Evolutionary conservation across 2,113 vertebrate species (phyloP), one percentile per base, ranked within the genome.

Genomic region (Spermophilus dauricus): DNA sequence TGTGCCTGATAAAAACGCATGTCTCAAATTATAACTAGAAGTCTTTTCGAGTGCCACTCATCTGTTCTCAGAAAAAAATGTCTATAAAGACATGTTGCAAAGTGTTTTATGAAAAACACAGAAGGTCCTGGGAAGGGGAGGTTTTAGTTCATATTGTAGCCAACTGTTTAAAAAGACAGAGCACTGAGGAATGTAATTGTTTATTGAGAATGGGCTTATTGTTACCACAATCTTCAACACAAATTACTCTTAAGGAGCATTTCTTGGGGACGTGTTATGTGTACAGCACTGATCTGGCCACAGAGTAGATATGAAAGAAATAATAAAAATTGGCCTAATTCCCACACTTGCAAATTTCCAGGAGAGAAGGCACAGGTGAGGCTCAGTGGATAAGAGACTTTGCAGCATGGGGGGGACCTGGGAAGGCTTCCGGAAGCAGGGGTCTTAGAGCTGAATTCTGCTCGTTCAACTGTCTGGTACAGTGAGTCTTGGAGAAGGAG

Each of bases 51-150:
- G 51, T 17, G 32, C 2, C 14, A 48, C 24, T 86, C 53, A 70
- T 93, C 32, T 80, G 53, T 95, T 89, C 72, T 84, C 32, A 32
- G 95, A 39, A 93, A 97, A 96, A 96, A 94, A 76, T 32, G 30
- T 76, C 39, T 1, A 48, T 8, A 53, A 61, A 94, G 30, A n/a
- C 81, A 39, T 32, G 10, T 39, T 45, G 37, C 4, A 18, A 72
- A 86, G 42, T 61, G n/a, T 78, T 94, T 95, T 63, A 37, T 56
- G 81, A 51, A 82, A 95, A 92, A 70, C 24, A 39, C 53, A 80
- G 53, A 30, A 53, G 5, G 34, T 89, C 13, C 11, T 89, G 24
- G 51, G 13, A 2, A 13, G 32, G 20, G n/a, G 17, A 65, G 10
- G 16, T 17, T 72, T 75, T 51, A 58, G 65, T 89, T 89, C 42